Percentiles rank a stretch among this genome's conserved stretches.
Conservation (phyloP, 2,113 vertebrate genomes). For the Donacobius atricapilla region DNA sequence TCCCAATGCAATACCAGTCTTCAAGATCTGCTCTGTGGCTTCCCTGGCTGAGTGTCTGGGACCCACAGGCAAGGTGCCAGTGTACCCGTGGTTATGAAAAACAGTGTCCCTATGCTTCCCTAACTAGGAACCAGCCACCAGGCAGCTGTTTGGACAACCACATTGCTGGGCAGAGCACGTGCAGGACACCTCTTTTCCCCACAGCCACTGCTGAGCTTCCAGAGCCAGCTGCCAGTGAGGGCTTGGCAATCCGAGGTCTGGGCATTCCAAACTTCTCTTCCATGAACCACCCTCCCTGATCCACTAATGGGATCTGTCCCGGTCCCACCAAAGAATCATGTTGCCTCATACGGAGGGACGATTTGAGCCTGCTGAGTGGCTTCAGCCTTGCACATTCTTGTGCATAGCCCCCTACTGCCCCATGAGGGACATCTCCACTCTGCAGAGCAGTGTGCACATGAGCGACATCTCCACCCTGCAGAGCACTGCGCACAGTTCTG, state of each 20-base stretch:
- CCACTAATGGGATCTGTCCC: not conserved
- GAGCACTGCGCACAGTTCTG: fast-evolving
- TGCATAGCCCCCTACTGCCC: not conserved
- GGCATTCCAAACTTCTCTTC: not conserved
- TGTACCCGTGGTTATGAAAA: not conserved
- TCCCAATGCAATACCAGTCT: not conserved
- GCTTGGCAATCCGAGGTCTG: not conserved
- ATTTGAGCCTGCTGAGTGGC: not conserved
- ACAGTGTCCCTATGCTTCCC: not conserved
- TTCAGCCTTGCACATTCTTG: not conserved
- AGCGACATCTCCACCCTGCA: not conserved
- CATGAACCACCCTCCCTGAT: not conserved
- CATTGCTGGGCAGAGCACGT: not conserved
- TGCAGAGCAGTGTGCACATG: fast-evolving
- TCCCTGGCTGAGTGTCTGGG: not conserved
- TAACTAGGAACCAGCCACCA: not conserved
- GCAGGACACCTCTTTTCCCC: not conserved
- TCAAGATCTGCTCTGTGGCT: not conserved
- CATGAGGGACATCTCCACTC: not conserved
- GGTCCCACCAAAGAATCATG: not conserved
- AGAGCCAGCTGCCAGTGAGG: not conserved
- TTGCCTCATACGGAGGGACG: not conserved
- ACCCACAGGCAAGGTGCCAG: not conserved
- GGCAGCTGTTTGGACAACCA: not conserved
- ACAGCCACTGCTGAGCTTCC: not conserved